Evolutionary conservation across 2,888 invertebrate species (phyloP).

Genomic region (Stenodema calcarata): DNA sequence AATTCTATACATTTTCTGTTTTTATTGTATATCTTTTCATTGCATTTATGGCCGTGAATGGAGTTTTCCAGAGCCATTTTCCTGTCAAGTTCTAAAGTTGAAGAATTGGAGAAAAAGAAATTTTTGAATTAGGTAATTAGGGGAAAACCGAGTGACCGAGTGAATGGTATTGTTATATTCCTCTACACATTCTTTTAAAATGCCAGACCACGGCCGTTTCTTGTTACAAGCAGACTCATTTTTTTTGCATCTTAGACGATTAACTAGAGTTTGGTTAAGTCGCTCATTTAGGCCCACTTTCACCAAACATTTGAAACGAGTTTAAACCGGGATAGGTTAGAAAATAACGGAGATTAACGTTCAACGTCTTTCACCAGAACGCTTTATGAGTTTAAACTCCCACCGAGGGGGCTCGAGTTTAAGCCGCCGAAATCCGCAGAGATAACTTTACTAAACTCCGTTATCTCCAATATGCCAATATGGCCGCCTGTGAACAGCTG

Average conservation of each 20-base stretch:
- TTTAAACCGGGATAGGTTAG: too few species aligned
- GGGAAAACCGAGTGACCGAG: slow-evolving; percentile 54
- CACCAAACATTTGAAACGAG: too few species aligned
- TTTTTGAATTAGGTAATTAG: slow-evolving; percentile 53
- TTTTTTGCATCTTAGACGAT: slow-evolving; percentile 54
- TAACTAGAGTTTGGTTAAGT: too few species aligned
- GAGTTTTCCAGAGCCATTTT: not conserved
- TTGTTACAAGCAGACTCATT: slow-evolving; percentile 49
- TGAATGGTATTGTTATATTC: slow-evolving; percentile 55
- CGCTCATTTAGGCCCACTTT: too few species aligned
- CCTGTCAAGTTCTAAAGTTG: not conserved
- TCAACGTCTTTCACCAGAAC: too few species aligned
- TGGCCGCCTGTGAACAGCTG: too few species aligned
- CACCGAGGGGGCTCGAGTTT: too few species aligned
- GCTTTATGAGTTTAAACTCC: too few species aligned
- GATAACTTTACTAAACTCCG: too few species aligned
- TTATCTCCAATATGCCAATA: too few species aligned
- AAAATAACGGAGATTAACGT: too few species aligned
- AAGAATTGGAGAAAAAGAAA: not conserved
- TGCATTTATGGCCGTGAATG: not conserved
- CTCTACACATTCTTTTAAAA: slow-evolving; percentile 53
- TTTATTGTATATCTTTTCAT: not conserved
- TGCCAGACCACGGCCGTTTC: slow-evolving; percentile 52
- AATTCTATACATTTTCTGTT: not conserved
- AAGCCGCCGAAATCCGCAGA: too few species aligned